These are phyloP conservation scores for Agriotes lineatus DNA, from an alignment of 2,888 invertebrate genomes.

Conservation along the genomic window DNA sequence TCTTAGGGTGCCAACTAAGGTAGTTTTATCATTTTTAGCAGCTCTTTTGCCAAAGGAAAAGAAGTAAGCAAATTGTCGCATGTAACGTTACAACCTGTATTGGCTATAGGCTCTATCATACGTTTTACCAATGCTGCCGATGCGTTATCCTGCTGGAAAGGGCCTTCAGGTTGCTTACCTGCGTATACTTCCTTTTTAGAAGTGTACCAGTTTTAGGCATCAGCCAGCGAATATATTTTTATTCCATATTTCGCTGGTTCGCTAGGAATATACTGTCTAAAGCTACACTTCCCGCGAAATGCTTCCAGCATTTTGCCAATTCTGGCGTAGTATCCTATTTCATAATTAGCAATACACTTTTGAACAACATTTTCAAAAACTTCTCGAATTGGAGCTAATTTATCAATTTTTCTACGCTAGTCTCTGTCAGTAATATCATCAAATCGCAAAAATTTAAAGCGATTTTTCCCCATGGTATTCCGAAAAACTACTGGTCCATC, in stretches of 20 bases:
- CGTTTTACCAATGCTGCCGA: constrained; percentile 15
- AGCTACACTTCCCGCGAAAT: too few relatives aligned
- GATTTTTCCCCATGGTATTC: not conserved
- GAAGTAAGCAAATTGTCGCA: constrained; percentile 23
- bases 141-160: constrained; percentile 21
- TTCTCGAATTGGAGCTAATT: too few relatives aligned
- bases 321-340: not conserved
- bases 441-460: not conserved
- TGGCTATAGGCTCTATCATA: constrained; percentile 21
- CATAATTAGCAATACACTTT: not conserved
- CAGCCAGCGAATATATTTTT: not conserved
- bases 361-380: not conserved
- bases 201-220: constrained; percentile 40
- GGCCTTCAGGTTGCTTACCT: constrained; percentile 37
- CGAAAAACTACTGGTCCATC: not conserved
- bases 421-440: too few relatives aligned
- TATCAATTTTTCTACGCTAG: too few relatives aligned
- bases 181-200: constrained; percentile 39
- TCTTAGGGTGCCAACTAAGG: constrained; percentile 18
- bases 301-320: not conserved
- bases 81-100: constrained; percentile 27
- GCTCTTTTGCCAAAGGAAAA: not conserved
- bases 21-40: constrained; percentile 12
- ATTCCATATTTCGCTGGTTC: not conserved
- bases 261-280: not conserved